Conservation (phyloP, 2,113 vertebrate genomes). For the Dromiciops gliroides region DNA sequence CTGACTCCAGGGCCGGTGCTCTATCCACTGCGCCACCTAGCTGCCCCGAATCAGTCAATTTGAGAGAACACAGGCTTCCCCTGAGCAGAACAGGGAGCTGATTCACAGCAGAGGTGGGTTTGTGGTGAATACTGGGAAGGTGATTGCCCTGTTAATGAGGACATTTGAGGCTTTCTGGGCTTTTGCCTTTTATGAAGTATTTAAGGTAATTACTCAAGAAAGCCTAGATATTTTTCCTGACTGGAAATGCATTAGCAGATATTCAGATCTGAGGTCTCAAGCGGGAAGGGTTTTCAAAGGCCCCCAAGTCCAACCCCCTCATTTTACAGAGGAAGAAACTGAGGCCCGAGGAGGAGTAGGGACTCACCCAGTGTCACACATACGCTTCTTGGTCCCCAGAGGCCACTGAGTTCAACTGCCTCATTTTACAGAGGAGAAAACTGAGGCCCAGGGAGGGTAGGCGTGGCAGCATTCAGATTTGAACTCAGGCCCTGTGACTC, state of each 20-base stretch:
- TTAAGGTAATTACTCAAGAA: slow-evolving; percentile 37
- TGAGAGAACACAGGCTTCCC: neutral
- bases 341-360: neutral
- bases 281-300: neutral
- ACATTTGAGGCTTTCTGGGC: neutral
- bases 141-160: slow-evolving; percentile 11
- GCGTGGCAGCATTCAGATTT: neutral
- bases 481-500: neutral
- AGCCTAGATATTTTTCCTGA: neutral
- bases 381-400: neutral
- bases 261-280: neutral
- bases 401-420: neutral
- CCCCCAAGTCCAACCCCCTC: no score
- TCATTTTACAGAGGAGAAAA: neutral
- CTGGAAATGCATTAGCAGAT: neutral
- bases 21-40: no score
- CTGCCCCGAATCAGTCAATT: neutral
- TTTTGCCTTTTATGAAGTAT: slow-evolving; percentile 31
- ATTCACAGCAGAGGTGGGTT: neutral
- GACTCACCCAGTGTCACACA: neutral
- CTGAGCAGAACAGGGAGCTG: neutral
- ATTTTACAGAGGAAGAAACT: slow-evolving; percentile 17
- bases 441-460: neutral
- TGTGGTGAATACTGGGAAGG: neutral
- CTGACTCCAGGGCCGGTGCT: no score